Base-by-base conservation (phyloP, 2,888 invertebrate species). In the Venustoraphidia nigricollis region DNA sequence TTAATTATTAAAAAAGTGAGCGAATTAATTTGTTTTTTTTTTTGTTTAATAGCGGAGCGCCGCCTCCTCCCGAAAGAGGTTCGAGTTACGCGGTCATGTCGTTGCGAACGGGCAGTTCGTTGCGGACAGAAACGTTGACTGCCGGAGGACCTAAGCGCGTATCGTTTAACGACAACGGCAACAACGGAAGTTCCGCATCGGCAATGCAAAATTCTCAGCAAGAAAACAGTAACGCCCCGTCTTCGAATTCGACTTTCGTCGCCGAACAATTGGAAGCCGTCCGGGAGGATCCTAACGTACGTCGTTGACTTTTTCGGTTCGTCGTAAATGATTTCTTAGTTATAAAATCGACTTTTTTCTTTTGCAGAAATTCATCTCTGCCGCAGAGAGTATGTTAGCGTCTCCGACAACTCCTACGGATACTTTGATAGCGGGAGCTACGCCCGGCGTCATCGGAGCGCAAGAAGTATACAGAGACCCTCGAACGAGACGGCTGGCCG, bases 391-490 rank as follows among this genome's bases (percentile, higher is more conserved):
- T 56, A 74, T 89, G 74, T 68, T 90, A 61, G 80, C 86, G 59
- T 81, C 83, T 59, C 84, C 85, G 48, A 75, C 78, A 54, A 81
- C 83, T 42, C 84, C 87, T 6, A 76, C 76, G 54, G 71, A 76
- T 46, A 70, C 76, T 47, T 64, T 62, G 57, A 53, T 70, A 65
- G 57, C 61, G 67, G 53, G 73, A 56, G 83, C 82, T 59, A 94
- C 94, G 50, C 95, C 94, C 27, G 93, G 93, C 54, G 96, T 97
- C 48, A 94, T 97, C 63, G 97, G 98, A 55, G 89, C 95, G 51
- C 96, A 97, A 72, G 97, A 97, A 72, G 90, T 97, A 47, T 97
- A 97, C 71, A 80, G 93, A 59, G 96, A 96, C 72, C 96, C 95
- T 10, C 77, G 95, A 55, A 76, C 83, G 58, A 80, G 86, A 50